phyloP scores from a whole-genome alignment of 2,888 invertebrate species.

The Villa cingulata region DNA sequence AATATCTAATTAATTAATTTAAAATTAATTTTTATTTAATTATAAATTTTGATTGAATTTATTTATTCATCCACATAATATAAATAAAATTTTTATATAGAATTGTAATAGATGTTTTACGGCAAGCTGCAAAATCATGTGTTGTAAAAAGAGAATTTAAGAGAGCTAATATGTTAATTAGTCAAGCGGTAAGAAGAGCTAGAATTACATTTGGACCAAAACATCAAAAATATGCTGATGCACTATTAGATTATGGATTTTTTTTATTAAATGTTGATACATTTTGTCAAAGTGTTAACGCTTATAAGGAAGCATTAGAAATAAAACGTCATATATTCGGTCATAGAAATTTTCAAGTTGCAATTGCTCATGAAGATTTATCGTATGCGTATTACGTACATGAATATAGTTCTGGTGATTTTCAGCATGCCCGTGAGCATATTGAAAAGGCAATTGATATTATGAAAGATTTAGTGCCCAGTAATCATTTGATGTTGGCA shows the following conservation, averaged over 20 bases:
- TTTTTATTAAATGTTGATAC: slow-evolving; percentile 80
- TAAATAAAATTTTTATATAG: slow-evolving; percentile 32
- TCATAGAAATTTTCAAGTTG: slow-evolving; percentile 73
- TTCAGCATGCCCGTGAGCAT: slow-evolving; percentile 68
- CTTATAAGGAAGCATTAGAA: slow-evolving; percentile 65
- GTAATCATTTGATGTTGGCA: slow-evolving; percentile 71
- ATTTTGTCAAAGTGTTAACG: slow-evolving; percentile 67
- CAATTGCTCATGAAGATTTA: slow-evolving; percentile 80
- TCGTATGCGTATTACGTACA: slow-evolving; percentile 87
- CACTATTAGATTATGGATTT: slow-evolving; percentile 79
- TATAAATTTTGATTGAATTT: too few species aligned
- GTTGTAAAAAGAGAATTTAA: slow-evolving; percentile 76
- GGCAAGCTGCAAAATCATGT: slow-evolving; percentile 79
- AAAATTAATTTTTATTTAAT: too few species aligned
- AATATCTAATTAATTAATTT: too few species aligned
- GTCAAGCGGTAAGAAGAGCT: slow-evolving; percentile 55
- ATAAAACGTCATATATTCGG: slow-evolving; percentile 68
- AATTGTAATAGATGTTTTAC: slow-evolving; percentile 64
- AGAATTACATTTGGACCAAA: slow-evolving; percentile 40
- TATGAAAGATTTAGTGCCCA: slow-evolving; percentile 64
- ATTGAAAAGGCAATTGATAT: slow-evolving; percentile 71
- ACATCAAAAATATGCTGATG: slow-evolving; percentile 76
- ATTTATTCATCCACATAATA: too few species aligned
- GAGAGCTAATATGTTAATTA: slow-evolving; percentile 68
- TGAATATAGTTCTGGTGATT: slow-evolving; percentile 80